Conservation (phyloP, 2,888 invertebrate species). For the Maniola hyperantus region DNA sequence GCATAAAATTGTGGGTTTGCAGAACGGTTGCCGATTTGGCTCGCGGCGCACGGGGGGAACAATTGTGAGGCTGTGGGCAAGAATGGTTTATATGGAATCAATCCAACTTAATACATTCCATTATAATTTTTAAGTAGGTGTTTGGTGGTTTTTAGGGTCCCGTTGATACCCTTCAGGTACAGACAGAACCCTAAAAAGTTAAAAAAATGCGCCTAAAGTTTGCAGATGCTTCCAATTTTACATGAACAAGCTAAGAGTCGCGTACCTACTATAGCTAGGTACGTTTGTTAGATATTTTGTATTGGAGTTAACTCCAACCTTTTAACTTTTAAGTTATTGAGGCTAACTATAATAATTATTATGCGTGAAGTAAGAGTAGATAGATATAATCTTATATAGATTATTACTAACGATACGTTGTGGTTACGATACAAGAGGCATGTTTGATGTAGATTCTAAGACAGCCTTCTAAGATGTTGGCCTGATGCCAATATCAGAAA, state of each 20-base stretch:
- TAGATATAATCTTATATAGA: neutral
- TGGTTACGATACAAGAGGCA: conserved; percentile 11
- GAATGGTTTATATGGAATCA: conserved; percentile 11
- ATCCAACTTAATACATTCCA: neutral
- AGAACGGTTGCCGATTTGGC: conserved; percentile 18
- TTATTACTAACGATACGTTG: neutral
- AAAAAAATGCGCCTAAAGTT: too few species aligned
- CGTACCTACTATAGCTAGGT: neutral
- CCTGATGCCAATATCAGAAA: neutral
- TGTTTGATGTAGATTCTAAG: neutral
- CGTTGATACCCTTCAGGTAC: too few species aligned
- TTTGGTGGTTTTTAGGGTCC: neutral
- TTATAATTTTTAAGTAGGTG: neutral
- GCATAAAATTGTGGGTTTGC: conserved; percentile 21
- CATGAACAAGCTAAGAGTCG: too few species aligned
- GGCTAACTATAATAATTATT: too few species aligned
- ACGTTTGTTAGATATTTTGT: neutral
- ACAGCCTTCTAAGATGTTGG: conserved; percentile 4
- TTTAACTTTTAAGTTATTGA: too few species aligned
- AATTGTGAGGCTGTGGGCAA: conserved; percentile 4
- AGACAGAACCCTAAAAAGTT: too few species aligned
- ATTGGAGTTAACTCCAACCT: too few species aligned
- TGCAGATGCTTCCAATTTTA: too few species aligned
- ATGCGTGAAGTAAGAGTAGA: too few species aligned
- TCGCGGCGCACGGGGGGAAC: conserved; percentile 4